Base-by-base conservation (phyloP, 2,113 vertebrate genomes). In the Chionomys nivalis region DNA sequence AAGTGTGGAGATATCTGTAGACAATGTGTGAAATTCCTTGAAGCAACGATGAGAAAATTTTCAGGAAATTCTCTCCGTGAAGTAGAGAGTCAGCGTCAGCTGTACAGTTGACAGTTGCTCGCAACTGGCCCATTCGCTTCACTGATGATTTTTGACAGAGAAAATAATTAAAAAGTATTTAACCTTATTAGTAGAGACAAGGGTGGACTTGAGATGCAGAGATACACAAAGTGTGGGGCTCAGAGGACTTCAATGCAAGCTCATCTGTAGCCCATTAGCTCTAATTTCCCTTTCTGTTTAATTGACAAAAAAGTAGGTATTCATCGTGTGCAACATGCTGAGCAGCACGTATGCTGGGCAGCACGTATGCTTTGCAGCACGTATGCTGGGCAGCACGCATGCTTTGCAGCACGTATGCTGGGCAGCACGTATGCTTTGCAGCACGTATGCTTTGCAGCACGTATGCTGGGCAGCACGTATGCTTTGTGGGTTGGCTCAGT, bases 1-100 rank as follows among this genome's bases (percentile, higher is more conserved):
- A 88, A 96, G 58, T 10, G 36, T 89, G n/a, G 89, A 94, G n/a
- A 44, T 93, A 87, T 63, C 94, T 96, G 33, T 39, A 93, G 66
- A 47, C 33, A 73, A 85, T 72, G 65, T 94, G 96, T 95, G 70
- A 94, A 96, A 81, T 92, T 88, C 90, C 77, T 92, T 85, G 65
- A 97, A 92, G 66, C 58, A 77, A 76, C 14, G 52, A 97, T 89
- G 83, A 96, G 76, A 90, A 94, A 82, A 90, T 96, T 94, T 97
- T 76, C 47, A 96, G 89, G 91, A 97, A 94, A 79, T 87, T 90
- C 65, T 96, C 66, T 90, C 21, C 11, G 7, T 81, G 36, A 52
- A 87, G 72, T 16, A 63, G 42, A 95, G 77, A 93, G 90, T 81
- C 39, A 79, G 10, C 2, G 7, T 96, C 49, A 55, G 11, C 58